Percentiles rank a stretch among this genome's conserved stretches.
Evolutionary conservation across 1,140 invertebrate genomes (phyloP).

Genomic region (Grapholita molesta): DNA sequence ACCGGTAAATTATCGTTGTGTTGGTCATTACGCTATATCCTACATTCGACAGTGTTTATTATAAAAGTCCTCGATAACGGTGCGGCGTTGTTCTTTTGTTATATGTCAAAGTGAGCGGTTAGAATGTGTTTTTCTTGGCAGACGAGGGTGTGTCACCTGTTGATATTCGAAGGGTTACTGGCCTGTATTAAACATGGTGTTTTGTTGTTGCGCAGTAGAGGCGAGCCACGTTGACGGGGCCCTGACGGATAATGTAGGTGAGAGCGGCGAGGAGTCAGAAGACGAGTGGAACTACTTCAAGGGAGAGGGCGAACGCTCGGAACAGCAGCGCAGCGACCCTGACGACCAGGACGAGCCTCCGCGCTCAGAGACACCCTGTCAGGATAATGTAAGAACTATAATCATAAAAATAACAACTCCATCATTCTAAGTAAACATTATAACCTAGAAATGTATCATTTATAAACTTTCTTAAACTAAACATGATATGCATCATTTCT

Average conservation of each 20-base stretch:
- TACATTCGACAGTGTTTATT: constrained; percentile 2
- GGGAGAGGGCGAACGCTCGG: constrained; percentile 77
- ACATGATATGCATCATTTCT: not conserved
- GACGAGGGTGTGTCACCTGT: constrained; percentile 72
- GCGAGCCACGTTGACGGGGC: constrained; percentile 66
- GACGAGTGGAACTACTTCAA: constrained; percentile 89
- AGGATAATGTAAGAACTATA: constrained; percentile 67
- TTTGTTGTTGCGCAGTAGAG: constrained; percentile 62
- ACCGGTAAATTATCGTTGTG: constrained; percentile 62
- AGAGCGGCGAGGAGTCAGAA: constrained; percentile 86
- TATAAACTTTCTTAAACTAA: not conserved
- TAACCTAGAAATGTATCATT: not conserved
- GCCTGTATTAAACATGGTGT: constrained; percentile 25
- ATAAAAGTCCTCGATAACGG: constrained; percentile 13
- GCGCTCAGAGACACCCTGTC: constrained; percentile 70
- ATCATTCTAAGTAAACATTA: not conserved
- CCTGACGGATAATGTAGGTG: constrained; percentile 84
- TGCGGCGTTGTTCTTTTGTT: constrained; percentile 2
- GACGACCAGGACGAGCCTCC: constrained; percentile 50
- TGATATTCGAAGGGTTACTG: constrained; percentile 42
- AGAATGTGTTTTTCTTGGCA: constrained; percentile 25
- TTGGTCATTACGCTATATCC: constrained; percentile 34
- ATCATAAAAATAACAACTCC: not conserved
- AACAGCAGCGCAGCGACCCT: constrained; percentile 56
- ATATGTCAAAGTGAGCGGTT: not conserved